Percentiles rank a stretch among this genome's conserved stretches.
These are phyloP conservation scores for Aphelocoma coerulescens DNA, from an alignment of 2,113 vertebrate species.

Conservation along the genomic window DNA sequence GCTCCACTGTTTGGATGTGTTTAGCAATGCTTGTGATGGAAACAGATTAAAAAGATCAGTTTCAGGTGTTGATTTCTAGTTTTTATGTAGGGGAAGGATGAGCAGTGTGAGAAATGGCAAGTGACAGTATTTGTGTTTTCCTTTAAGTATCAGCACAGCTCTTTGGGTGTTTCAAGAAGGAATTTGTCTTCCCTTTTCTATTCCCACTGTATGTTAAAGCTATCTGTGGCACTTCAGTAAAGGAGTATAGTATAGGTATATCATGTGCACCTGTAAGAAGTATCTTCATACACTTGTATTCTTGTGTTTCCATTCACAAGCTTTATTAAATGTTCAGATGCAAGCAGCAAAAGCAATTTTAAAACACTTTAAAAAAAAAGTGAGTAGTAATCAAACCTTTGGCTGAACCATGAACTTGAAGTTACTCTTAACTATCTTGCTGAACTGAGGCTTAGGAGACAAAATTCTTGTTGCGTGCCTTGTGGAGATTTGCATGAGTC, in stretches of 20 bases:
- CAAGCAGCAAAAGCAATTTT: neutral
- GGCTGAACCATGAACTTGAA: neutral
- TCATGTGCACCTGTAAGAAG: neutral
- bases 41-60: neutral
- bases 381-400: neutral
- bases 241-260: neutral
- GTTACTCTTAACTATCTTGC: neutral
- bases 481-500: neutral
- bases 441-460: neutral
- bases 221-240: neutral
- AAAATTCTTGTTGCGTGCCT: neutral
- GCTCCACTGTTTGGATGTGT: neutral
- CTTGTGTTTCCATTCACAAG: neutral
- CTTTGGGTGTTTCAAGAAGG: neutral
- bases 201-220: neutral
- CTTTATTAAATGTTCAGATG: neutral
- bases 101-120: neutral
- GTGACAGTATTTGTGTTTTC: neutral
- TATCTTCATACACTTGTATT: neutral
- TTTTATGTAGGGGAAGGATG: neutral
- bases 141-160: neutral
- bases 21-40: neutral
- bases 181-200: neutral
- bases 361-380: neutral
- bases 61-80: neutral